Base-by-base conservation (phyloP, 2,113 vertebrate genomes). In the Paramisgurnus dabryanus region DNA sequence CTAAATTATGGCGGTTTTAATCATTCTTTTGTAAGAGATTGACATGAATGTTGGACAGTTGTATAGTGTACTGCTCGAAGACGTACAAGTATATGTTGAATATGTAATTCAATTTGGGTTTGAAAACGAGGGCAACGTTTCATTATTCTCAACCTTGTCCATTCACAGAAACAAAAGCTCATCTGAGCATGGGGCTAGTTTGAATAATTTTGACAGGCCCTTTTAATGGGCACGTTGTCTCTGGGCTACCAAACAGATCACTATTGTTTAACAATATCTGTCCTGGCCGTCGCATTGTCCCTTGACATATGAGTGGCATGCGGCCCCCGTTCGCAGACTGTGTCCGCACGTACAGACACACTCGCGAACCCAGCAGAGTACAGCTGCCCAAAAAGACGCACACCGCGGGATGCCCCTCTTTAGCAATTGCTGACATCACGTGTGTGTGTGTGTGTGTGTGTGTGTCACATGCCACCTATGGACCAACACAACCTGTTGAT, bases 211-310 rank as follows among this genome's bases (percentile, higher is more conserved):
- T 87, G 87, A 89, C 88, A 89, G 88, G 80, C 63, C 68, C 75
- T 84, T 85, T 84, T 85, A 84, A 82, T 83, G 81, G 53, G 50
- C 65, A 71, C 60, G 61, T 65, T 82, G 81, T 83, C 80, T 77
- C 49, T 80, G 77, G 60, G 81, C 81, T 82, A 82, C 78, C 74
- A 88, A 75, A 87, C 87, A 86, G 78, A 85, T 88, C 72, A 83
- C 80, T 81, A 88, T 89, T 89, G 88, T 89, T 87, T 79, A 43
- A 58, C 78, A 82, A 86, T 87, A 85, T 89, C 84, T 87, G 84
- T 83, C 84, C 63, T 79, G 61, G 80, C 82, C 85, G 10, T 60
- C 15, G 39, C 72, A 84, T 87, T 88, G 86, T 84, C 80, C 63
- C 67, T 40, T 85, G 83, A 80, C 83, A 82, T 82, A 72, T 77